Evolutionary conservation across 2,888 invertebrate genomes (phyloP).

Genomic region (Xiphydria camelus): DNA sequence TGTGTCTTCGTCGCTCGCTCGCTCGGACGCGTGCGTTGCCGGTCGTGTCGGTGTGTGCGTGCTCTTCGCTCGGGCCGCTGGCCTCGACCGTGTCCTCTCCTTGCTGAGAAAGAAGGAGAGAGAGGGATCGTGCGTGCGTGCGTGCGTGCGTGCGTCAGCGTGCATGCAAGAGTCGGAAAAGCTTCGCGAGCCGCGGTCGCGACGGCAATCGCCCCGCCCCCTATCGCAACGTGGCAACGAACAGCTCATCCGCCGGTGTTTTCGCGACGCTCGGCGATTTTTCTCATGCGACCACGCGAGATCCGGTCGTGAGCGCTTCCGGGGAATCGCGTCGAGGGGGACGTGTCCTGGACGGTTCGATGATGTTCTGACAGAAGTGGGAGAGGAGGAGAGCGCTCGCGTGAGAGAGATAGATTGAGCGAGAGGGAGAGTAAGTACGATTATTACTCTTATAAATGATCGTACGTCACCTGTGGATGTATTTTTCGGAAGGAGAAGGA

Average conservation of each 20-base stretch:
- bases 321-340: slow-evolving; percentile 11
- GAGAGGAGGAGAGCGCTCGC: not conserved
- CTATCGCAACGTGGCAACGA: too few species aligned
- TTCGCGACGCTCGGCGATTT: not conserved
- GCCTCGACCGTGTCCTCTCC: not conserved
- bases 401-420: not conserved
- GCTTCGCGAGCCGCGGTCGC: too few species aligned
- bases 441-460: too few species aligned
- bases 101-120: not conserved
- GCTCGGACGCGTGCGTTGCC: not conserved
- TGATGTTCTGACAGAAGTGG: slow-evolving; percentile 43
- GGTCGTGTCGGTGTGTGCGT: not conserved
- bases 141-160: too few species aligned
- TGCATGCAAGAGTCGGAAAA: too few species aligned
- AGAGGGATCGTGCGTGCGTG: not conserved
- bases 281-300: not conserved
- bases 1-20: not conserved
- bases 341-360: slow-evolving; percentile 35
- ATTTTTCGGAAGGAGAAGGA: too few species aligned
- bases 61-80: not conserved
- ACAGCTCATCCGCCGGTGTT: too few species aligned
- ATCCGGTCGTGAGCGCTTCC: not conserved
- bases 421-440: not conserved
- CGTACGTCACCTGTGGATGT: too few species aligned
- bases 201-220: too few species aligned